These are phyloP conservation scores for Reticulitermes speratus DNA, from an alignment of 1,140 invertebrate species.

Conservation along the genomic window DNA sequence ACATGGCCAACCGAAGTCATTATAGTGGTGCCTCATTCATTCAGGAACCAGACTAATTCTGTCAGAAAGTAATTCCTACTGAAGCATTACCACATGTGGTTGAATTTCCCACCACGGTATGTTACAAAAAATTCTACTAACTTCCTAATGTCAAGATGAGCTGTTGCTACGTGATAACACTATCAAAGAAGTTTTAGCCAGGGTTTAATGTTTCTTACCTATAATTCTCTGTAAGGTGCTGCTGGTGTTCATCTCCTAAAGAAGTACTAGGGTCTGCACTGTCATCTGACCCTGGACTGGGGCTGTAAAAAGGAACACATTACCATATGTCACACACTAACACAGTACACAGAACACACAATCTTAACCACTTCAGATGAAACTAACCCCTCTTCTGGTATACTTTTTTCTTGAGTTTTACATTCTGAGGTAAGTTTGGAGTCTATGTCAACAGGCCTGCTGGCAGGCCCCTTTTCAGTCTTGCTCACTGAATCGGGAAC, in stretches of 20 bases:
- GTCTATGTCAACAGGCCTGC: background rate
- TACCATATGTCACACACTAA: no score
- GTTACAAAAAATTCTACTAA: no score
- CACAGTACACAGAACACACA: background rate
- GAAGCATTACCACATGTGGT: no score
- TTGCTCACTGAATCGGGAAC: background rate
- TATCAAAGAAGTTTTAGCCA: no score
- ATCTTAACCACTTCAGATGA: background rate
- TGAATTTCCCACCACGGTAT: no score
- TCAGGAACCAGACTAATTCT: no score
- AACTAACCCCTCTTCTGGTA: background rate
- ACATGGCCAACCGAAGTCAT: no score
- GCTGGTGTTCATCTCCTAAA: background rate
- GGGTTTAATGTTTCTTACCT: background rate
- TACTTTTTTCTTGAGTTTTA: constrained; percentile 3
- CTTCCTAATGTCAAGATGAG: no score
- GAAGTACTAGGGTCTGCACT: constrained; percentile 14
- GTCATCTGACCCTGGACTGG: background rate
- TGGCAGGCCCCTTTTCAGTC: background rate
- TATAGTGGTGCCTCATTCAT: no score
- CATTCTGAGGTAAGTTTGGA: background rate
- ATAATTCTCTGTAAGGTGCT: background rate
- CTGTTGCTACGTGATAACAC: no score
- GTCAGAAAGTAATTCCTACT: no score
- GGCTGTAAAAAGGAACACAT: background rate